phyloP scores from a whole-genome alignment of 1,140 invertebrate genomes.

The Sitobion miscanthi region DNA sequence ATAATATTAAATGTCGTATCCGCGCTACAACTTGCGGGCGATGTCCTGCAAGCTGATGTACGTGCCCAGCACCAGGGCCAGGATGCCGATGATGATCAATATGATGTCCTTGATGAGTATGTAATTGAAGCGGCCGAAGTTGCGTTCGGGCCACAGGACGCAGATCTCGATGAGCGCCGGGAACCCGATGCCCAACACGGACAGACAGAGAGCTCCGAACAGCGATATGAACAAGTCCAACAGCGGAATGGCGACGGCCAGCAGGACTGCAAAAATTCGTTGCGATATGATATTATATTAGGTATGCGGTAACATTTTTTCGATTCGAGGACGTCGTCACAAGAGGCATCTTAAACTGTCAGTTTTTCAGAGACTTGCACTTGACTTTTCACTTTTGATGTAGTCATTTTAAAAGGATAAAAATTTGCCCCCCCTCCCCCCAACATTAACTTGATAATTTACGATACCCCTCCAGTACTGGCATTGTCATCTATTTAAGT shows the following conservation, averaged over 20 bases:
- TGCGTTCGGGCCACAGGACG: slow-evolving; percentile 65
- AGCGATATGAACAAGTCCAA: slow-evolving; percentile 84
- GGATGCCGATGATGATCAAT: slow-evolving; percentile 72
- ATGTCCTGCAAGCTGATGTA: slow-evolving; percentile 73
- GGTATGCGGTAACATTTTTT: not conserved
- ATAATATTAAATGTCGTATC: not conserved
- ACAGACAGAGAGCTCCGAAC: slow-evolving; percentile 81
- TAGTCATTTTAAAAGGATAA: not conserved
- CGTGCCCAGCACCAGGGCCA: slow-evolving; percentile 75
- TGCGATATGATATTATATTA: not conserved
- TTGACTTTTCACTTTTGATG: too few relatives aligned
- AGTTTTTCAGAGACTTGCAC: too few relatives aligned
- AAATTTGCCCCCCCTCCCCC: not conserved
- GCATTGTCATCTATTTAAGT: not conserved
- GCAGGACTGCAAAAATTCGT: slow-evolving; percentile 67
- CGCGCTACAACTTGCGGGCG: slow-evolving; percentile 60
- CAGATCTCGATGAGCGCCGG: slow-evolving; percentile 82
- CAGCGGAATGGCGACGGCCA: slow-evolving; percentile 77
- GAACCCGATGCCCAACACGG: slow-evolving; percentile 81
- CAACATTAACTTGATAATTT: not conserved
- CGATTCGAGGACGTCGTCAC: not conserved
- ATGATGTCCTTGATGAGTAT: slow-evolving; percentile 72
- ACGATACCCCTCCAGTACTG: too few relatives aligned
- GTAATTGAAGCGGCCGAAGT: slow-evolving; percentile 64
- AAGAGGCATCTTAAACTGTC: too few relatives aligned